These are phyloP conservation scores for Amphiprion ocellaris DNA, from an alignment of 2,113 vertebrate species.

Conservation along the genomic window DNA sequence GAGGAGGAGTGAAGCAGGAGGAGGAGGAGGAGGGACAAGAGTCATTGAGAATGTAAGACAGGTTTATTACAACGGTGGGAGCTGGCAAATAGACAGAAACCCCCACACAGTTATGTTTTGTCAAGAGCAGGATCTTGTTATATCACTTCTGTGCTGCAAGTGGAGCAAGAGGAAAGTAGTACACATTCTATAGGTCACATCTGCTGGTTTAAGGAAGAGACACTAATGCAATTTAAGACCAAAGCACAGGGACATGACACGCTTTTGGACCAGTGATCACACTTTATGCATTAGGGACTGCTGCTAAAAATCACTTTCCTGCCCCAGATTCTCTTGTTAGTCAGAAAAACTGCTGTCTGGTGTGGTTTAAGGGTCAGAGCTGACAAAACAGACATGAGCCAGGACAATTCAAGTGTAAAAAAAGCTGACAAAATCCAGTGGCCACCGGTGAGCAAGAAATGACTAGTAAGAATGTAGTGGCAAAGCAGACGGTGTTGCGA, in stretches of 20 bases:
- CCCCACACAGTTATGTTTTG: slow-evolving; percentile 33
- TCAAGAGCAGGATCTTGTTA: slow-evolving; percentile 48
- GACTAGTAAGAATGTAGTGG: background rate
- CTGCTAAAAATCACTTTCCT: slow-evolving; percentile 35
- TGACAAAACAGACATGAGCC: background rate
- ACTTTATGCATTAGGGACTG: slow-evolving; percentile 44
- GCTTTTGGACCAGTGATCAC: slow-evolving; percentile 43
- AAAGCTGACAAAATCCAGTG: slow-evolving; percentile 11
- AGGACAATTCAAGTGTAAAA: slow-evolving; percentile 33
- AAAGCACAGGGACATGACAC: slow-evolving; percentile 20
- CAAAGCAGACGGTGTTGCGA: background rate
- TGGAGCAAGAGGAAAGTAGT: slow-evolving; percentile 5
- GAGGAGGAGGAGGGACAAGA: slow-evolving; percentile 42
- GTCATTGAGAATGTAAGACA: slow-evolving; percentile 61
- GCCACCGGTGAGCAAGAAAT: background rate
- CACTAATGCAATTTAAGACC: slow-evolving; percentile 52
- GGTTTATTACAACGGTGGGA: slow-evolving; percentile 64
- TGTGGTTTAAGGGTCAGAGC: slow-evolving; percentile 27
- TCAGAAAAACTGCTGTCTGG: slow-evolving; percentile 2
- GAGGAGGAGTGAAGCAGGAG: slow-evolving; percentile 37
- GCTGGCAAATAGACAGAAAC: slow-evolving; percentile 50
- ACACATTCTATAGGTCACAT: slow-evolving; percentile 35
- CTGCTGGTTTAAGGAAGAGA: slow-evolving; percentile 24
- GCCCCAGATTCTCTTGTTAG: slow-evolving; percentile 2
- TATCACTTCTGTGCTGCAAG: slow-evolving; percentile 36